phyloP scores from a whole-genome alignment of 2,888 invertebrate genomes.

The Amblyteles armatorius region DNA sequence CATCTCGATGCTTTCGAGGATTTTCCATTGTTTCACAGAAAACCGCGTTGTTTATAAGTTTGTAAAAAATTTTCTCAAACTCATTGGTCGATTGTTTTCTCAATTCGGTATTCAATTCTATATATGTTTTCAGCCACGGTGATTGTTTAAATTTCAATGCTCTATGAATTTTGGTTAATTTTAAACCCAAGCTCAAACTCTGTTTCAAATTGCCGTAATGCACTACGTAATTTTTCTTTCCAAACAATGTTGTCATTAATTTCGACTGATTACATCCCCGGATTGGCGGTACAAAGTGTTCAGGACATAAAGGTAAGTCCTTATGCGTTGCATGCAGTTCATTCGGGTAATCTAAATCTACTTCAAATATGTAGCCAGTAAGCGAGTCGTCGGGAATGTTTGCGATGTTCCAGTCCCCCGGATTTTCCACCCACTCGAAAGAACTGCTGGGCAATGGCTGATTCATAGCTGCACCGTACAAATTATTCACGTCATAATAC shows the following conservation, averaged over 20 bases:
- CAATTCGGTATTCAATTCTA: conserved; percentile 76
- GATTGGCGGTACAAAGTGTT: conserved; percentile 41
- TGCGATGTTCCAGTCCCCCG: conserved; percentile 31
- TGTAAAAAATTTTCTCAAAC: conserved; percentile 79
- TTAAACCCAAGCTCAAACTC: conserved; percentile 70
- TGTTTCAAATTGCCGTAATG: conserved; percentile 79
- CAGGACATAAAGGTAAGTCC: conserved; percentile 75
- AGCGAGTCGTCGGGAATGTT: conserved; percentile 8
- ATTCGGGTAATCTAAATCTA: conserved; percentile 71
- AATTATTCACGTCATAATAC: conserved; percentile 79
- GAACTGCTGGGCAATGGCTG: conserved; percentile 74
- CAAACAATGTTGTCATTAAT: conserved; percentile 26
- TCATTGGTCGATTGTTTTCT: conserved; percentile 76
- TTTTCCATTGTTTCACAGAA: too few species aligned
- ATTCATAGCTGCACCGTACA: conserved; percentile 80
- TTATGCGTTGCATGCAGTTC: conserved; percentile 76
- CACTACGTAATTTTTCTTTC: conserved; percentile 73
- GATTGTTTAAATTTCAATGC: conserved; percentile 77
- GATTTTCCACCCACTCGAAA: conserved; percentile 75
- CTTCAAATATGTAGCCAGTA: conserved; percentile 35
- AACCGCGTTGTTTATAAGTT: too few species aligned
- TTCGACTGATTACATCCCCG: conserved; percentile 5
- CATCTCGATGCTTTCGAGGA: conserved; percentile 78
- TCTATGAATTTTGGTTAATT: conserved; percentile 72
- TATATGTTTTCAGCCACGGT: conserved; percentile 76